phyloP scores from a whole-genome alignment of 1,140 invertebrate genomes.

The Cydia splendana region DNA sequence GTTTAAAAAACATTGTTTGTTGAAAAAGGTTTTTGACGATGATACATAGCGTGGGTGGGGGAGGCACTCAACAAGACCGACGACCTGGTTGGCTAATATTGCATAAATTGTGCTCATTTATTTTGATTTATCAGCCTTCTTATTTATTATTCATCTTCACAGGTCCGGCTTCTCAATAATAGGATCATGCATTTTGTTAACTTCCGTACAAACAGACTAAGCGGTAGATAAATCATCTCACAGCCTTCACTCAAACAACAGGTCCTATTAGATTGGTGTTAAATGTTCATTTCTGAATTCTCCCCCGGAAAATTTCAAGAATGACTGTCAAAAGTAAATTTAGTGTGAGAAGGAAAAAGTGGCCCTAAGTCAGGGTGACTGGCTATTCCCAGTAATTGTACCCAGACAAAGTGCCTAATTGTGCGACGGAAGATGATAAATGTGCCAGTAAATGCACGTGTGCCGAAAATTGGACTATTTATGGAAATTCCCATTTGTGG shows the following conservation, averaged over 20 bases:
- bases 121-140: too few relatives aligned
- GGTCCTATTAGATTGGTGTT: neutral
- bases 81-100: too few relatives aligned
- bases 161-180: too few relatives aligned
- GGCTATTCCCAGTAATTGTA: slow-evolving; percentile 4
- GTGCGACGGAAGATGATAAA: slow-evolving; percentile 17
- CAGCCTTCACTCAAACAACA: neutral
- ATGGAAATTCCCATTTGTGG: neutral
- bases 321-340: slow-evolving; percentile 29
- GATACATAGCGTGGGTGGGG: too few relatives aligned
- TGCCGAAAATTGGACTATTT: neutral
- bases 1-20: too few relatives aligned
- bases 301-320: neutral
- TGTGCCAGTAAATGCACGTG: neutral
- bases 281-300: neutral
- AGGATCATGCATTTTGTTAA: too few relatives aligned
- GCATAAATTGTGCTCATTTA: too few relatives aligned
- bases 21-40: too few relatives aligned
- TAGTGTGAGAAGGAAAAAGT: slow-evolving; percentile 11
- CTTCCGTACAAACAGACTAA: too few relatives aligned
- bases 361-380: slow-evolving; percentile 20
- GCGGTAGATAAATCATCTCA: too few relatives aligned
- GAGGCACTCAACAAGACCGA: too few relatives aligned
- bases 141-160: too few relatives aligned
- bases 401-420: slow-evolving; percentile 20